Evolutionary conservation across 2,888 invertebrate species (phyloP).

Genomic region (Mechanitis mazaeus): DNA sequence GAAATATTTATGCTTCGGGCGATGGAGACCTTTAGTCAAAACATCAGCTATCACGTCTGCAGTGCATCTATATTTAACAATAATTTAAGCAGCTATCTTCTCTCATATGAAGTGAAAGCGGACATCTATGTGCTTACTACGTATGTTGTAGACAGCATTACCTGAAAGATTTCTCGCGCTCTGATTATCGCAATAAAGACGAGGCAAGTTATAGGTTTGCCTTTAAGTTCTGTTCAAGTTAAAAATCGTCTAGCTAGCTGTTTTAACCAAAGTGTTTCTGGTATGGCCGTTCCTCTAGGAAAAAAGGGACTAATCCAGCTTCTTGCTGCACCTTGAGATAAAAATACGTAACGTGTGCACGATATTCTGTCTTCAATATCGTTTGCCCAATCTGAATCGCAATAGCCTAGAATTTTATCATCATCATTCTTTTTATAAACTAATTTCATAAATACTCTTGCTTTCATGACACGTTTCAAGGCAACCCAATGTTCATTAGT

Average conservation of each 20-base stretch:
- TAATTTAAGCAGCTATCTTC: conserved; percentile 26
- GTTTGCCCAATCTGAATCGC: conserved; percentile 36
- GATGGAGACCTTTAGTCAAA: conserved; percentile 27
- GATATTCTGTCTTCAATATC: conserved; percentile 28
- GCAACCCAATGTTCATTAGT: conserved; percentile 29
- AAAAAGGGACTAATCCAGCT: conserved; percentile 5
- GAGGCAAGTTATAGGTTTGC: conserved; percentile 20
- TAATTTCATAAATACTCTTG: conserved; percentile 23
- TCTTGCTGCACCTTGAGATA: conserved; percentile 28
- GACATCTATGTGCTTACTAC: conserved; percentile 32
- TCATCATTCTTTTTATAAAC: conserved; percentile 17
- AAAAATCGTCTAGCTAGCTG: conserved; percentile 22
- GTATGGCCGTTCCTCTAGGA: conserved; percentile 4
- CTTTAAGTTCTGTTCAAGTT: conserved; percentile 12
- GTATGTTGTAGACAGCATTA: conserved; percentile 25
- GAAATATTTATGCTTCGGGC: conserved; percentile 26
- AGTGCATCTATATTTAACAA: conserved; percentile 25
- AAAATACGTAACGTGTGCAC: conserved; percentile 32
- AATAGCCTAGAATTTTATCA: conserved; percentile 22
- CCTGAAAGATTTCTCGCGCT: conserved; percentile 34
- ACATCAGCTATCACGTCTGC: conserved; percentile 28
- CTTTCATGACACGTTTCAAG: conserved; percentile 31
- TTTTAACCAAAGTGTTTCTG: conserved; percentile 29
- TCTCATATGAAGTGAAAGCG: conserved; percentile 31
- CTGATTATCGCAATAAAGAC: conserved; percentile 31